Percentiles rank a stretch among this genome's conserved stretches.
Evolutionary conservation across 2,888 invertebrate species (phyloP).

Genomic region (Ferdinandea cuprea): DNA sequence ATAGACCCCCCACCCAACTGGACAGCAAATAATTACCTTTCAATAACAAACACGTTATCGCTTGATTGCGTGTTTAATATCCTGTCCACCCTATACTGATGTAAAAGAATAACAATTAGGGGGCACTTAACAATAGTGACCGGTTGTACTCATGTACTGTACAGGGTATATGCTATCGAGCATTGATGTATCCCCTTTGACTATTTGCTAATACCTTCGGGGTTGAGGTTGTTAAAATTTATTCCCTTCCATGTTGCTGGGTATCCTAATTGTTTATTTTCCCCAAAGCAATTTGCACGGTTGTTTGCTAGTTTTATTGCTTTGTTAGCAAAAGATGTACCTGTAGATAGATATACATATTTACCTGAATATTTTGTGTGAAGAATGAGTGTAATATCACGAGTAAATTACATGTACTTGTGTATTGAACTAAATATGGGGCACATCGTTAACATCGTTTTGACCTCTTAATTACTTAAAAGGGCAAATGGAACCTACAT

Average conservation of each 20-base stretch:
- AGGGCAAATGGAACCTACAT: background rate
- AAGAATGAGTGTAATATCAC: background rate
- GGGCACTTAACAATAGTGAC: conserved; percentile 1
- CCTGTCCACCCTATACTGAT: background rate
- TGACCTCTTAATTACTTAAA: background rate
- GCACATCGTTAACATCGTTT: background rate
- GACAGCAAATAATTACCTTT: background rate
- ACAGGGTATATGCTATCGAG: no score
- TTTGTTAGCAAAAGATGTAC: background rate
- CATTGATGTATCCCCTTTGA: background rate
- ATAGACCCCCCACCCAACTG: no score
- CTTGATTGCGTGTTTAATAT: background rate
- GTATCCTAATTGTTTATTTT: conserved; percentile 1
- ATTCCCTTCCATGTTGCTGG: background rate
- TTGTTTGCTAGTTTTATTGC: background rate
- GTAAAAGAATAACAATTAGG: background rate
- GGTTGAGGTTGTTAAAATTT: background rate
- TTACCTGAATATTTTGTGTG: background rate
- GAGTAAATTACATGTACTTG: background rate
- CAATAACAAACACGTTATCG: background rate
- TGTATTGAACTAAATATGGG: background rate
- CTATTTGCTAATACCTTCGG: background rate
- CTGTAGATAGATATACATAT: no score
- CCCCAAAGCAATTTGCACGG: conserved; percentile 16
- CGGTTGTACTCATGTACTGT: background rate